phyloP scores from a whole-genome alignment of 2,113 vertebrate species.

The Tachysurus vachellii region DNA sequence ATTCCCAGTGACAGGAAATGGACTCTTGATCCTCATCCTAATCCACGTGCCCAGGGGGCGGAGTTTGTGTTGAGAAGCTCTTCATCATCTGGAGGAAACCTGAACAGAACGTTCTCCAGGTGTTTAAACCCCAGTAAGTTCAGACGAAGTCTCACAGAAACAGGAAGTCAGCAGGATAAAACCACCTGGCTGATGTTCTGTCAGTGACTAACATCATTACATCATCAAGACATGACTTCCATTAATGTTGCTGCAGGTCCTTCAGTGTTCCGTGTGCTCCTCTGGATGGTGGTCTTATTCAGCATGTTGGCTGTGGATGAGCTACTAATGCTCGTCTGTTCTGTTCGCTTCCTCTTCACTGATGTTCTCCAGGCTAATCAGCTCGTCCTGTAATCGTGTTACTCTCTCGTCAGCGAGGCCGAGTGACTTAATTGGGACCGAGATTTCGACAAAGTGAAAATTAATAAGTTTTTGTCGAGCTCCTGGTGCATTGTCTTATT shows the following conservation, averaged over 20 bases:
- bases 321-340: constrained; percentile 54
- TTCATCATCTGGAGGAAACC: not conserved
- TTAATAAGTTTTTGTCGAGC: constrained; percentile 98
- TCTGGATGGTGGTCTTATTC: not conserved
- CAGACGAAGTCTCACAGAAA: not conserved
- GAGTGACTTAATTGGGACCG: constrained; percentile 99
- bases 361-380: constrained; percentile 86
- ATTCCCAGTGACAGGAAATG: not conserved
- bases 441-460: constrained; percentile 99
- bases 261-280: not conserved
- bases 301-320: constrained; percentile 36
- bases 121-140: not conserved
- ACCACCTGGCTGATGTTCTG: not conserved
- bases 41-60: too few species aligned
- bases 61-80: not conserved
- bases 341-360: constrained; percentile 56
- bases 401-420: constrained; percentile 85
- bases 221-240: not conserved
- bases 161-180: not conserved
- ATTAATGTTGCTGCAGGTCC: not conserved
- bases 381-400: constrained; percentile 95
- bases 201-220: not conserved
- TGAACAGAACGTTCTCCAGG: not conserved
- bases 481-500: constrained; percentile 95
- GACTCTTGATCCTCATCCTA: too few species aligned